phyloP scores from a whole-genome alignment of 1,140 invertebrate genomes.

The Drosophila watanabei region DNA sequence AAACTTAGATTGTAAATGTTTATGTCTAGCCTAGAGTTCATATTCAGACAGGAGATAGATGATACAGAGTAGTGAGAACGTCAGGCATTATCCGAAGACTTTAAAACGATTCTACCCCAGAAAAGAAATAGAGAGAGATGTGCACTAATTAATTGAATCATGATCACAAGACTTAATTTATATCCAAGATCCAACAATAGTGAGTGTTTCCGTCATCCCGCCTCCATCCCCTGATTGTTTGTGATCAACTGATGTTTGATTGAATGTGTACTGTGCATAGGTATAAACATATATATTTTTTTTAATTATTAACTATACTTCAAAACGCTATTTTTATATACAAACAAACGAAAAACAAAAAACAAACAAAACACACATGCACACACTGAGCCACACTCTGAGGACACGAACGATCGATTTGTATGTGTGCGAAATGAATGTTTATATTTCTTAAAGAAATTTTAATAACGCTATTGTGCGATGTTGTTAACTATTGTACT shows the following conservation, averaged over 20 bases:
- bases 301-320: slow-evolving; percentile 63
- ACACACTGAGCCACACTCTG: slow-evolving; percentile 39
- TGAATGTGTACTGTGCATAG: slow-evolving; percentile 45
- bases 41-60: slow-evolving; percentile 13
- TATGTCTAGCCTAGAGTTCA: slow-evolving; percentile 44
- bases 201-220: slow-evolving; percentile 18
- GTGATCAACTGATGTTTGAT: slow-evolving; percentile 43
- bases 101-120: slow-evolving; percentile 27
- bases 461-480: slow-evolving; percentile 85
- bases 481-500: slow-evolving; percentile 85
- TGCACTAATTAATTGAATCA: slow-evolving; percentile 28
- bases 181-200: slow-evolving; percentile 1
- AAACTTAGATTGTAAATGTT: slow-evolving; percentile 36
- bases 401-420: slow-evolving; percentile 49
- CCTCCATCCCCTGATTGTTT: slow-evolving; percentile 36
- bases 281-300: slow-evolving; percentile 50
- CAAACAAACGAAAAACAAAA: slow-evolving; percentile 35
- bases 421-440: slow-evolving; percentile 80
- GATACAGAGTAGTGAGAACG: slow-evolving; percentile 10
- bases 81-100: slow-evolving; percentile 30
- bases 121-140: slow-evolving; percentile 7
- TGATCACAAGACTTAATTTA: slow-evolving; percentile 39
- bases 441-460: slow-evolving; percentile 86
- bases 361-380: slow-evolving; percentile 24
- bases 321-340: slow-evolving; percentile 75